Evolutionary conservation across 2,888 invertebrate genomes (phyloP), one percentile per base, ranked within the genome.

Genomic region (Limnephilus marmoratus): DNA sequence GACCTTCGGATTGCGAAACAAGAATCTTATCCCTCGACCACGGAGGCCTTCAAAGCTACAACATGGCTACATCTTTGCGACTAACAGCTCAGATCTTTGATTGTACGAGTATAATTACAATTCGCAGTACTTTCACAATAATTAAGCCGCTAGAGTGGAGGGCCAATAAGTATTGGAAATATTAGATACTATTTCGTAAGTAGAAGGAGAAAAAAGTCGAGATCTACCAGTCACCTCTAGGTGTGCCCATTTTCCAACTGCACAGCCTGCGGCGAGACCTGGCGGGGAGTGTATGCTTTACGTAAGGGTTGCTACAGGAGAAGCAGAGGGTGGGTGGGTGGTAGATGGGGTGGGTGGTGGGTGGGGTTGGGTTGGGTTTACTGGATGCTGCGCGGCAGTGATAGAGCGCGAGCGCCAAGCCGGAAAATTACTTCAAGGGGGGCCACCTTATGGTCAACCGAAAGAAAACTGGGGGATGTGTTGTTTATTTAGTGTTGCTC

Each of bases 341-440:
- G 68, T 5, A 12, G 31, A n/a, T 29, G 88, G 34, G 87, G 87
- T 31, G 37, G 88, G 29, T 53, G n/a, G 45, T n/a, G n/a, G 24
- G 37, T 53, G n/a, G 49, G 24, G 37, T 37, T 15, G 80, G 85
- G 37, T n/a, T 68, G 68, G 68, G 37, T n/a, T 68, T 18, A 24
- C 24, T 68, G 68, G 68, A 85, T 83, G 91, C 92, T 92, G 92
- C 91, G 37, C 83, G 89, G 82, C 88, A 89, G 85, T 88, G 92
- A 92, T 92, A 92, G 92, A 86, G 88, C 81, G 90, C 81, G 81
- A 68, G 92, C 93, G 91, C 87, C 92, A 90, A 92, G 90, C 92
- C 92, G 93, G 92, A 93, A 93, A 93, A 93, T 93, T 91, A 91
- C 91, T 89, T 81, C 24, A 89, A 85, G 49, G 90, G 90, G 37